A percentile compares a stretch with the other conserved stretches of the same genome.
Conservation (phyloP, 2,888 invertebrate genomes). For the Agrotis puta region DNA sequence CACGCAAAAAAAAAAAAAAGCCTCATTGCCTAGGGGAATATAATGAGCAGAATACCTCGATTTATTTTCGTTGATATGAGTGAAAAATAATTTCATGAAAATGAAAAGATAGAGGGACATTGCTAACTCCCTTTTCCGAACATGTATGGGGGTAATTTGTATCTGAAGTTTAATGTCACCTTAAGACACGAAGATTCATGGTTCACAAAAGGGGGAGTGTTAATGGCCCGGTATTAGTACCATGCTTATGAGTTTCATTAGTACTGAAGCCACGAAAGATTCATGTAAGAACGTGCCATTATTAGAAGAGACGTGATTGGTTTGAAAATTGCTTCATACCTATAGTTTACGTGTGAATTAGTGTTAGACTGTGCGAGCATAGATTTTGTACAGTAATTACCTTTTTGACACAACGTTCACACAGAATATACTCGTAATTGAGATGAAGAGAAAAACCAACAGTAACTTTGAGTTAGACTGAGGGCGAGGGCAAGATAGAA, state of each 20-base stretch:
- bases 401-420: conserved; percentile 3
- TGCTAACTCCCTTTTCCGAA: conserved; percentile 49
- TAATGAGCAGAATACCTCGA: background rate
- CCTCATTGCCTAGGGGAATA: background rate
- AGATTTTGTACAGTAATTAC: conserved; percentile 23
- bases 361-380: conserved; percentile 16
- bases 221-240: conserved; percentile 86
- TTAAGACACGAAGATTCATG: conserved; percentile 74
- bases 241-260: conserved; percentile 89
- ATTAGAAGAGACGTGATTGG: conserved; percentile 87
- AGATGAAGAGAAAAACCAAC: conserved; percentile 1
- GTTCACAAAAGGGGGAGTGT: conserved; percentile 78
- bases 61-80: background rate
- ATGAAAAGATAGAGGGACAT: conserved; percentile 48
- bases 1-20: too few relatives aligned
- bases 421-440: background rate
- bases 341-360: conserved; percentile 48
- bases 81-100: background rate
- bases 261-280: conserved; percentile 85
- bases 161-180: conserved; percentile 83
- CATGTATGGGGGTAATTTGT: conserved; percentile 76
- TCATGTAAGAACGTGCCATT: conserved; percentile 88
- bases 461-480: background rate
- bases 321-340: conserved; percentile 84
- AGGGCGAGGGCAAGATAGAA: too few relatives aligned